Evolutionary conservation across 2,797 vertebrate species (phyloP), one percentile per base, ranked within the genome.

Genomic region (Sylvilagus floridanus): DNA sequence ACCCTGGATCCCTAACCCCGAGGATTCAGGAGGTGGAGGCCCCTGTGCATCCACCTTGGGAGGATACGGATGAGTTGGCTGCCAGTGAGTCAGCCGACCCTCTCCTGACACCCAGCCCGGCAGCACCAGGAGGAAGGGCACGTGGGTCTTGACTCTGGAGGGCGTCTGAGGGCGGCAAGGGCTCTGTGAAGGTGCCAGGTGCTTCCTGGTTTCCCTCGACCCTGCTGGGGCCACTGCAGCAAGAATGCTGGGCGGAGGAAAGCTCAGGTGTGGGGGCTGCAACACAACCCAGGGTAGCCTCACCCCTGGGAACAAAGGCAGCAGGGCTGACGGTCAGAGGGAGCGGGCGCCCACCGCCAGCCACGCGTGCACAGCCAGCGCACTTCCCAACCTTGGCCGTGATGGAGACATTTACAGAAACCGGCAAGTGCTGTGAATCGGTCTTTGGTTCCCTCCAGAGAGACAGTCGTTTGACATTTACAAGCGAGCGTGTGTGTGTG

Each of bases 281-380:
- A 57, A 16, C n/a, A 37, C 19, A 17, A 8, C 47, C 17, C 65
- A 8, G n/a, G 4, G 72, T 1, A 16, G 76, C 52, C 4, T 12
- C 9, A 30, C 42, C 66, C 13, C 21, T 3, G 26, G 72, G 47
- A 52, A 9, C 75, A 71, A 60, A 92, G 83, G 79, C 28, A 57
- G 42, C 11, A 16, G 69, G n/a, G 35, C 37, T 13, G 14, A 0
- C 5, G 7, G 2, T 6, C 5, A 2, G 2, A 2, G 22, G 24
- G 13, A 1, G 5, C 2, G 37, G 35, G 65, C 30, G 52, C 11
- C 14, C 24, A 14, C 54, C 16, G 2, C 54, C 54, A 57, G 54
- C 54, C 13, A 21, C 54, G 12, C 9, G 42, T 47, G 8, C 42
- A 14, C 30, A 24, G 47, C 22, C 26, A 0, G 19, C 16, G 12